Evolutionary conservation across 2,888 invertebrate species (phyloP), one percentile per base, ranked within the genome.

Genomic region (Apodemia duryi): DNA sequence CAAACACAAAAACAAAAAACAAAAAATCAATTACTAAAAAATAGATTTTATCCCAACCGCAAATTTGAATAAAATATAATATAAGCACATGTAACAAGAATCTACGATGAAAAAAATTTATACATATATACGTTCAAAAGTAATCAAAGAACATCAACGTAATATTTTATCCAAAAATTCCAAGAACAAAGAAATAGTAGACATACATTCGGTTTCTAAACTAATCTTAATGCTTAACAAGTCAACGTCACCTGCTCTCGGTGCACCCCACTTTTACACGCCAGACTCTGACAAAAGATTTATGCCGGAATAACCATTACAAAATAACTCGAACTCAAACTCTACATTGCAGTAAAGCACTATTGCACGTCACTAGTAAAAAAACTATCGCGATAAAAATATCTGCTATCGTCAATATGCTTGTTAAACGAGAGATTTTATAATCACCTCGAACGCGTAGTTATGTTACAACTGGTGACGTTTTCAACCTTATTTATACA

Each of bases 301-400:
- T 32, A 60, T 60, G 57, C 35, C 57, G 57, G 57, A 60, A 60
- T 60, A 60, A 60, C 57, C 32, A 60, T 60, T 51, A 51, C 57
- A 13, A 60, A 60, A 35, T 60, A 35, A 60, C 32, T 60, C 57
- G n/a, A 32, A 57, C 32, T 57, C 57, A 57, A 57, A 60, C 35
- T 60, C 57, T 60, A 60, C 35, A 35, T 60, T 35, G 57, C 57
- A 13, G 57, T 57, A 46, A 13, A 60, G 57, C 57, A 35, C 57
- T 60, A 35, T 35, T 60, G 57, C 35, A 60, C 32, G 49, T 51
- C 49, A 32, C 32, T 32, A 32, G 35, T 32, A 60, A 60, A 60
- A 57, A 60, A 60, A 29, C 49, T 49, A 49, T 51, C 21, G 57
- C 57, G 57, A 35, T 35, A 51, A 51, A 51, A 51, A 51, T 51